Evolutionary conservation across 2,888 invertebrate species (phyloP).

Genomic region (Caenorhabditis parvicauda): DNA sequence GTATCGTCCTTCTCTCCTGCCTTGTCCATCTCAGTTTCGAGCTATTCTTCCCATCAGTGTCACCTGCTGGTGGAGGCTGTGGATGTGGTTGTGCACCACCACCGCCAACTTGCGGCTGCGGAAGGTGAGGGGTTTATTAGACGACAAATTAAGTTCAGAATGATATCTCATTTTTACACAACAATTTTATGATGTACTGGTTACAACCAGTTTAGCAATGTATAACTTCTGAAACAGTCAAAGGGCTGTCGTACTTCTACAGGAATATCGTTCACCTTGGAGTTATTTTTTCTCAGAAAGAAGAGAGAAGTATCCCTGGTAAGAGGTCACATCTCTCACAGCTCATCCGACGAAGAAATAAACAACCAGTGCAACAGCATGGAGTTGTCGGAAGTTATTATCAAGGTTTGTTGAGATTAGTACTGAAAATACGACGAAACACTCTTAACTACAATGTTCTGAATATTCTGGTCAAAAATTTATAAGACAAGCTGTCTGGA

Average conservation of each 20-base stretch:
- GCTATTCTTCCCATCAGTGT: conserved; percentile 19
- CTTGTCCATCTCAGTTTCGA: no score
- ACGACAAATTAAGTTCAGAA: conserved; percentile 3
- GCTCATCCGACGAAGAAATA: conserved; percentile 9
- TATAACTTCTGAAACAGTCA: no score
- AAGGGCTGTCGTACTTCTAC: no score
- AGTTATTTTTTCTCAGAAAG: conserved; percentile 3
- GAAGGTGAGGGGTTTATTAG: not conserved
- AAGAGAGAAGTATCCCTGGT: conserved; percentile 26
- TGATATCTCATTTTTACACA: not conserved
- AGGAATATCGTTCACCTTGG: not conserved
- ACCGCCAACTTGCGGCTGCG: conserved; percentile 10
- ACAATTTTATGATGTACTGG: not conserved
- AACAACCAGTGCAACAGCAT: conserved; percentile 22
- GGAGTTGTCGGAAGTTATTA: conserved; percentile 19
- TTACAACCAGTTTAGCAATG: no score
- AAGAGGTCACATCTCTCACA: conserved; percentile 15
- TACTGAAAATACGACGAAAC: no score
- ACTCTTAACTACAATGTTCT: no score
- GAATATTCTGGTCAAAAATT: not conserved
- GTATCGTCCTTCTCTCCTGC: no score
- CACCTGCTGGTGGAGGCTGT: conserved; percentile 10
- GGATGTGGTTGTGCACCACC: conserved; percentile 21
- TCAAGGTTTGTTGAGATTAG: conserved; percentile 8
- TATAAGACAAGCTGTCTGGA: no score